A percentile compares a stretch with the other conserved stretches of the same genome.
Conservation (phyloP, 1,140 invertebrate species). For the Chironomus tepperi region DNA sequence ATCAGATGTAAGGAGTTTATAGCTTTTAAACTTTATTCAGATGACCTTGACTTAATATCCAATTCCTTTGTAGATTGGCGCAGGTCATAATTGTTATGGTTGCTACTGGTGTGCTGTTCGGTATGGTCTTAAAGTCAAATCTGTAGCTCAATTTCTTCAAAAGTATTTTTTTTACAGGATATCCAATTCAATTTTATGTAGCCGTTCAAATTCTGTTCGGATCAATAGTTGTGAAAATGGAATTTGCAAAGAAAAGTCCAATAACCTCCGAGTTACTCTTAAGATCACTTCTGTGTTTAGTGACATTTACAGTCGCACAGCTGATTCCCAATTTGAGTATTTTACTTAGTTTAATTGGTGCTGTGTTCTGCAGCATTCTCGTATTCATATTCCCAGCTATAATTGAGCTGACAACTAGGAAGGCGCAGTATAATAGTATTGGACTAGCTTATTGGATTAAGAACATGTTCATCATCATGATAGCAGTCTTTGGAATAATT, state of each 20-base stretch:
- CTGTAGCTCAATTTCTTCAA: too few species aligned
- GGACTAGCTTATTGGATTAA: slow-evolving; percentile 45
- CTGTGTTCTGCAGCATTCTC: slow-evolving; percentile 74
- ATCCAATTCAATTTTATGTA: slow-evolving; percentile 78
- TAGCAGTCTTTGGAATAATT: slow-evolving; percentile 59
- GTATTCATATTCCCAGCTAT: slow-evolving; percentile 83
- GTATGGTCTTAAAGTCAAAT: too few species aligned
- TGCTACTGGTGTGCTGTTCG: slow-evolving; percentile 61
- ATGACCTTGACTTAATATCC: too few species aligned
- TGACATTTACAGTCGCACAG: slow-evolving; percentile 69
- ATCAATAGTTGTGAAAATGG: slow-evolving; percentile 36
- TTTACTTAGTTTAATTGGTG: slow-evolving; percentile 85
- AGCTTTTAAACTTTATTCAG: too few species aligned
- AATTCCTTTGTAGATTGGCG: slow-evolving; percentile 44
- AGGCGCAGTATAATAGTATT: neutral
- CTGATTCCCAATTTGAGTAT: slow-evolving; percentile 73
- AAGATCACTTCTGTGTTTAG: slow-evolving; percentile 51
- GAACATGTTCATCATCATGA: slow-evolving; percentile 53
- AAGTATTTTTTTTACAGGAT: slow-evolving; percentile 43
- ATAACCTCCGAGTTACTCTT: slow-evolving; percentile 51
- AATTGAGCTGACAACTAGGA: slow-evolving; percentile 58
- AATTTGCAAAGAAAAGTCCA: slow-evolving; percentile 41
- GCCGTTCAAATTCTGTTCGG: slow-evolving; percentile 58
- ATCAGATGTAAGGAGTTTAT: slow-evolving; percentile 28
- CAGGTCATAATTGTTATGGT: slow-evolving; percentile 56